Evolutionary conservation across 2,113 vertebrate genomes (phyloP).

Genomic region (Machaerirhynchus nigripectus): DNA sequence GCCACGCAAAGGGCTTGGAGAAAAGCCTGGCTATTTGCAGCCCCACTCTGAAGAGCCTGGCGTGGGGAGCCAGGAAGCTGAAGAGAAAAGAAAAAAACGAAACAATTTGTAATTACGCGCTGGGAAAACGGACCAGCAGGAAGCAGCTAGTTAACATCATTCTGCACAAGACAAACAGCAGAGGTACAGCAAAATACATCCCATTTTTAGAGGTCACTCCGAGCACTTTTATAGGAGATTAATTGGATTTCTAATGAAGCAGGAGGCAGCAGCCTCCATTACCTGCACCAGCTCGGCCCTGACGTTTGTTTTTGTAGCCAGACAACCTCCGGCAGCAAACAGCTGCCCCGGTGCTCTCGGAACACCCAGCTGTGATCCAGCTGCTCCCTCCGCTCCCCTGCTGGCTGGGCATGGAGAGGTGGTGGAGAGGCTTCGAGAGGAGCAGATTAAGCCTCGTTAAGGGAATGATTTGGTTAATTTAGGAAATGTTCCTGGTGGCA

Average conservation of each 20-base stretch:
- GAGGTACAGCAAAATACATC: background rate
- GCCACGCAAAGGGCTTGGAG: background rate
- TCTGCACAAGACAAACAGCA: background rate
- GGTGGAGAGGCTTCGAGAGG: background rate
- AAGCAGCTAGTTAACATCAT: background rate
- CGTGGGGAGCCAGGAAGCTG: background rate
- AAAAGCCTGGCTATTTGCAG: background rate
- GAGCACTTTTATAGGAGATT: background rate
- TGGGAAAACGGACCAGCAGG: constrained; percentile 23
- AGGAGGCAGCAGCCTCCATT: background rate
- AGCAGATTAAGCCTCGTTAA: background rate
- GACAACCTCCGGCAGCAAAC: background rate
- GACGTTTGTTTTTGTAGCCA: background rate
- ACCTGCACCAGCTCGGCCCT: background rate
- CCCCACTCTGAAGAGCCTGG: background rate
- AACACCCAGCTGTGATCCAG: background rate
- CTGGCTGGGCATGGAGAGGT: background rate
- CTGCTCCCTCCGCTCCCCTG: background rate
- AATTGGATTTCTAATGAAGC: background rate
- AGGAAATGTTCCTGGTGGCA: background rate
- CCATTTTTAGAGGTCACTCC: background rate
- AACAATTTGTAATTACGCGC: background rate
- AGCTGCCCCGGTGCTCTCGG: background rate
- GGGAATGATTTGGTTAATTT: background rate
- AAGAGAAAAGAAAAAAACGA: background rate